These are phyloP conservation scores for Hylaeus volcanicus DNA, from an alignment of 1,140 invertebrate genomes.

Conservation along the genomic window DNA sequence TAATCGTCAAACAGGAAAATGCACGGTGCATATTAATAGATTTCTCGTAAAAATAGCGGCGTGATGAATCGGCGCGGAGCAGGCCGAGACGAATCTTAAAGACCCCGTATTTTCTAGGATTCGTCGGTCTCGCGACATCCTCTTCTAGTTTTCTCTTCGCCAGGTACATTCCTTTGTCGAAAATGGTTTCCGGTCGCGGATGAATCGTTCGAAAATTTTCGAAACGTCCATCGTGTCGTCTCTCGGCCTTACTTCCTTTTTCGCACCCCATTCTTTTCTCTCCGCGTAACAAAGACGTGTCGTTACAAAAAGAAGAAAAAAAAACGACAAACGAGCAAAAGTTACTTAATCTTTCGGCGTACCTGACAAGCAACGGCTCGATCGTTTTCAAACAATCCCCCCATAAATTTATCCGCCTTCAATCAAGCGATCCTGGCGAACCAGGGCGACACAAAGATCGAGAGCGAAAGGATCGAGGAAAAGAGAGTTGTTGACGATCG, in stretches of 20 bases:
- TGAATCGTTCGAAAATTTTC: no score
- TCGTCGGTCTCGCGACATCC: no score
- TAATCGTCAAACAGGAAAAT: constrained; percentile 40
- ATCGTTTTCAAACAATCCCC: constrained; percentile 36
- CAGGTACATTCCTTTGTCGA: neutral
- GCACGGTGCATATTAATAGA: constrained; percentile 35
- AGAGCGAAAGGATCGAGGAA: neutral
- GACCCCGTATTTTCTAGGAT: no score
- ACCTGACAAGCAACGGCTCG: neutral
- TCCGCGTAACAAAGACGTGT: neutral
- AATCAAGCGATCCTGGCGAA: constrained; percentile 13
- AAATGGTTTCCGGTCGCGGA: no score
- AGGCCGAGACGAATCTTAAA: constrained; percentile 10
- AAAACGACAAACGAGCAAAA: neutral
- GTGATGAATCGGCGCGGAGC: constrained; percentile 26
- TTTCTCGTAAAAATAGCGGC: constrained; percentile 27
- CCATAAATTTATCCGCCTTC: constrained; percentile 49
- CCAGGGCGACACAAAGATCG: neutral
- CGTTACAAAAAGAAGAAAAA: neutral
- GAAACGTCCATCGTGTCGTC: no score
- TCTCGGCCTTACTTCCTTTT: no score
- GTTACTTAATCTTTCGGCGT: neutral
- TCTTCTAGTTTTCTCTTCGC: no score
- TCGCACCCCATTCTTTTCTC: neutral
- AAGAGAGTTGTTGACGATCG: constrained; percentile 37